Evolutionary conservation across 2,888 invertebrate species (phyloP).

Genomic region (Drosophila stalkeri): DNA sequence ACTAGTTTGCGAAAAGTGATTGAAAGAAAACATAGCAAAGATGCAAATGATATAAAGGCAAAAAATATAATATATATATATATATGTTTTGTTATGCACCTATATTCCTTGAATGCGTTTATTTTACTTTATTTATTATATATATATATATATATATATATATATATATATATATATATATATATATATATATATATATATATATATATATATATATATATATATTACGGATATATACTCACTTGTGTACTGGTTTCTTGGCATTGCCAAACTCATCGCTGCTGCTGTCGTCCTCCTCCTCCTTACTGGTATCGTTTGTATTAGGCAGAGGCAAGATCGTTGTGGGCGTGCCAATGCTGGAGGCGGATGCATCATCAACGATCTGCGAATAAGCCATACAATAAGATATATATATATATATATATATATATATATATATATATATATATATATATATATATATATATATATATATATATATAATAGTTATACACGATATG

Average conservation of each 20-base stretch:
- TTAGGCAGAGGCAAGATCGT: conserved; percentile 23
- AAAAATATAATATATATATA: conserved; percentile 9
- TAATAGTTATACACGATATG: not conserved
- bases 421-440: conserved; percentile 1
- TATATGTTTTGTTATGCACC: no score
- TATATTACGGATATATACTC: not conserved
- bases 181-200: no score
- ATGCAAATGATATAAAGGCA: conserved; percentile 14
- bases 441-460: conserved; percentile 8
- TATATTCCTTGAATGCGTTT: no score
- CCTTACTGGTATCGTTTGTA: conserved; percentile 49
- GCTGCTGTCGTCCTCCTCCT: conserved; percentile 70
- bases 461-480: not conserved
- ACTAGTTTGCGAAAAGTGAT: conserved; percentile 38
- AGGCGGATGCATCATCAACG: conserved; percentile 71
- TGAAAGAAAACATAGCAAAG: conserved; percentile 15
- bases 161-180: no score
- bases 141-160: no score
- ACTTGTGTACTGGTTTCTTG: conserved; percentile 71
- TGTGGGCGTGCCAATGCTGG: conserved; percentile 53
- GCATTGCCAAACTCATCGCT: conserved; percentile 72
- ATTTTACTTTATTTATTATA: no score
- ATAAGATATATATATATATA: conserved; percentile 5
- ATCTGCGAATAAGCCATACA: conserved; percentile 53
- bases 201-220: no score